Percentiles rank a stretch among this genome's conserved stretches.
These are phyloP conservation scores for Drosophila flavopinicola DNA, from an alignment of 2,888 invertebrate genomes.

Conservation along the genomic window DNA sequence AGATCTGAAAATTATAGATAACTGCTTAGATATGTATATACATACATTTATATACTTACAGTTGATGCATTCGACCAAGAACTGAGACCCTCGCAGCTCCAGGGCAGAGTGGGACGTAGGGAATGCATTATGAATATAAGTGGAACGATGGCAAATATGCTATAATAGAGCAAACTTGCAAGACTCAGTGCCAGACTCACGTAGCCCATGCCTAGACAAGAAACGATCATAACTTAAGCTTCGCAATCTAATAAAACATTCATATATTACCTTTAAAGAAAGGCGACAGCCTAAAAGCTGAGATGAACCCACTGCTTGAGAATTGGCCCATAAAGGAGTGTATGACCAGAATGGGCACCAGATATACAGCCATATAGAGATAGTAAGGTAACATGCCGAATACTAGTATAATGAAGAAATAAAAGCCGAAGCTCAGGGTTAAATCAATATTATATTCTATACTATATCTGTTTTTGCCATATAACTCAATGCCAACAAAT, in stretches of 20 bases:
- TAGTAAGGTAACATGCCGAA: constrained; percentile 67
- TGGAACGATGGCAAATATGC: constrained; percentile 92
- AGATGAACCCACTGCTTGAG: constrained; percentile 91
- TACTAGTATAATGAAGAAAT: constrained; percentile 52
- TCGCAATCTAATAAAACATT: background rate
- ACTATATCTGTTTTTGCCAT: background rate
- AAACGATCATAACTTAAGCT: background rate
- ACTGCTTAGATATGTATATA: rapidly evolving
- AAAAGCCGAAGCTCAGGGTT: too few species aligned
- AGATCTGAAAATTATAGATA: constrained; percentile 32
- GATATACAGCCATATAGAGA: constrained; percentile 87
- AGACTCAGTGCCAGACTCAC: constrained; percentile 91
- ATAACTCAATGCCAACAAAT: background rate
- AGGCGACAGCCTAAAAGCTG: constrained; percentile 91
- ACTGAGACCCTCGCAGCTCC: constrained; percentile 89
- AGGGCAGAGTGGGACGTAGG: constrained; percentile 88
- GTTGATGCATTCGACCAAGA: constrained; percentile 46
- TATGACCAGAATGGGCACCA: constrained; percentile 93
- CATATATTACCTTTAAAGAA: constrained; percentile 91
- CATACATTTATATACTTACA: constrained; percentile 22
- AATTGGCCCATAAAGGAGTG: constrained; percentile 95
- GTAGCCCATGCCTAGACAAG: constrained; percentile 91
- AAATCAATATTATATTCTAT: background rate
- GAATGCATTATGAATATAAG: constrained; percentile 91
- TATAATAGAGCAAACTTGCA: constrained; percentile 91